Evolutionary conservation across 2,888 invertebrate genomes (phyloP).

Genomic region (Drosophila greeni): DNA sequence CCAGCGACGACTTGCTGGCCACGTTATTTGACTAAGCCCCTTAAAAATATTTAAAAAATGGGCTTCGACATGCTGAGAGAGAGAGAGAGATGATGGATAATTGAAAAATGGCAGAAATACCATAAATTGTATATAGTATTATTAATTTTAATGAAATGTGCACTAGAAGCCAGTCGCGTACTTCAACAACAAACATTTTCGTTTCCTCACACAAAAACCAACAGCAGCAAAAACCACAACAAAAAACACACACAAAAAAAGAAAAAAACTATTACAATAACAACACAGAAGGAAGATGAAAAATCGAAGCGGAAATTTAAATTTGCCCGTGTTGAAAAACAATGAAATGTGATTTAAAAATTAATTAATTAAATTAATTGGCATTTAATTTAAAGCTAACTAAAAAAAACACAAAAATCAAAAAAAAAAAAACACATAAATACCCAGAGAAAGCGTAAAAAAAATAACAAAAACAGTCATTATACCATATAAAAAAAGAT

Average conservation of each 20-base stretch:
- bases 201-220: conserved; percentile 63
- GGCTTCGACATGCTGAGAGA: conserved; percentile 18
- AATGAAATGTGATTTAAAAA: conserved; percentile 78
- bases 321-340: conserved; percentile 72
- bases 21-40: conserved; percentile 83
- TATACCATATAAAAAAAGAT: conserved; percentile 59
- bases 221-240: conserved; percentile 35
- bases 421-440: conserved; percentile 30
- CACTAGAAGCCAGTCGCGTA: conserved; percentile 55
- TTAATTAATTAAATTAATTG: conserved; percentile 75
- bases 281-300: conserved; percentile 50
- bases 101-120: conserved; percentile 58
- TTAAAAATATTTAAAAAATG: conserved; percentile 17
- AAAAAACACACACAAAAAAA: conserved; percentile 40
- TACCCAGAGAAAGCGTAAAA: conserved; percentile 38
- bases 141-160: conserved; percentile 69
- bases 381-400: conserved; percentile 69
- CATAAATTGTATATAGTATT: conserved; percentile 75
- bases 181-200: conserved; percentile 53
- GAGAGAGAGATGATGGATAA: conserved; percentile 33
- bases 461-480: conserved; percentile 68
- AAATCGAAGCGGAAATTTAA: conserved; percentile 57
- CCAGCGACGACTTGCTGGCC: conserved; percentile 87
- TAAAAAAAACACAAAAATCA: conserved; percentile 44
- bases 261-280: conserved; percentile 49